phyloP scores from a whole-genome alignment of 2,888 invertebrate genomes.

The Nesidiocoris tenuis region DNA sequence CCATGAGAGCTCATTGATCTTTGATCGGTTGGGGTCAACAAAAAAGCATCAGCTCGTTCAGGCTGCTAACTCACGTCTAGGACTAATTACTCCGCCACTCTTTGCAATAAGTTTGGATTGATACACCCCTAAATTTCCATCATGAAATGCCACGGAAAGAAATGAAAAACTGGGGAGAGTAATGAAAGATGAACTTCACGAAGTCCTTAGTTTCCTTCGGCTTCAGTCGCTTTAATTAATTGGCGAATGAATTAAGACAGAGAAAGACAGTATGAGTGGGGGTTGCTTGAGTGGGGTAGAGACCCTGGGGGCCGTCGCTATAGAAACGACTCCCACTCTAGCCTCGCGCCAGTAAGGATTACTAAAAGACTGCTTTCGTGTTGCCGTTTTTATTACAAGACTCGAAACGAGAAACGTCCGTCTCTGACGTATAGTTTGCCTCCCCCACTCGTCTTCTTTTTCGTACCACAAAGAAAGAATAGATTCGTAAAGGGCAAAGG shows the following conservation, averaged over 20 bases:
- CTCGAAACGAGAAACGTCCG: slow-evolving; percentile 17
- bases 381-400: slow-evolving; percentile 14
- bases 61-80: too few relatives aligned
- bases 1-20: too few relatives aligned
- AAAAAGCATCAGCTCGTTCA: too few relatives aligned
- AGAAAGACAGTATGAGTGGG: neutral
- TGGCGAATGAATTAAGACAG: slow-evolving; percentile 28
- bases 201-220: too few relatives aligned
- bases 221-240: slow-evolving; percentile 23
- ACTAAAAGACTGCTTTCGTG: neutral
- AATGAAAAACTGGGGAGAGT: too few relatives aligned
- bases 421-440: too few relatives aligned
- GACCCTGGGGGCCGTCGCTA: neutral
- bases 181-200: too few relatives aligned
- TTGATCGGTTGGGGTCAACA: too few relatives aligned
- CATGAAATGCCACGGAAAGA: too few relatives aligned
- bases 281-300: neutral
- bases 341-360: neutral
- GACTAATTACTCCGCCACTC: too few relatives aligned
- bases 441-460: neutral
- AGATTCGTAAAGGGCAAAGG: slow-evolving; percentile 34
- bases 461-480: slow-evolving; percentile 10
- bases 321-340: slow-evolving; percentile 13
- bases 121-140: too few relatives aligned
- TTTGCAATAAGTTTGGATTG: too few relatives aligned